Percentiles rank a stretch among this genome's conserved stretches.
Conservation (phyloP, 2,888 invertebrate genomes). For the Baccha elongata region DNA sequence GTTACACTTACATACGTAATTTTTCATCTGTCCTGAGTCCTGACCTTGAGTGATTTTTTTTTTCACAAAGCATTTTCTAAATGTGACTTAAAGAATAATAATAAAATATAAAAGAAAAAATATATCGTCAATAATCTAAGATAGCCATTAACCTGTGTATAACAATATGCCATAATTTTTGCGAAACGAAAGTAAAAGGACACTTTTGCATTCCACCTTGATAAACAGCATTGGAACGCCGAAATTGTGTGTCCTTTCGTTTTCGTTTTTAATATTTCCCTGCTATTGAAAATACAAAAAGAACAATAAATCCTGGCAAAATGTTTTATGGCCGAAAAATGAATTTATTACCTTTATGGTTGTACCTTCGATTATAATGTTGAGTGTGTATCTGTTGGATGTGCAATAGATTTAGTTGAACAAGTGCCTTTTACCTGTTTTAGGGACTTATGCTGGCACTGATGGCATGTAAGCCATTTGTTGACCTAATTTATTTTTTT, state of each 20-base stretch:
- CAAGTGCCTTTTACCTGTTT: slow-evolving; percentile 59
- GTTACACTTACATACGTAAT: slow-evolving; percentile 43
- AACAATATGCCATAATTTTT: slow-evolving; percentile 45
- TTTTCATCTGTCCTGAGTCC: slow-evolving; percentile 21
- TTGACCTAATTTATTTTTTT: slow-evolving; percentile 54
- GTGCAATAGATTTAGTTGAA: slow-evolving; percentile 49
- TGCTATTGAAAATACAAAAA: slow-evolving; percentile 41
- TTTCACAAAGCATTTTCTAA: not conserved
- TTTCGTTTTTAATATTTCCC: slow-evolving; percentile 70
- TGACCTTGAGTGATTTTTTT: slow-evolving; percentile 45
- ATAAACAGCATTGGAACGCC: slow-evolving; percentile 61
- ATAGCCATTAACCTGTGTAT: slow-evolving; percentile 63
- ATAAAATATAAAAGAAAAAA: not conserved
- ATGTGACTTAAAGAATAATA: not conserved
- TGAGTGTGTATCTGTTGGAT: slow-evolving; percentile 28
- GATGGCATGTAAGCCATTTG: slow-evolving; percentile 42
- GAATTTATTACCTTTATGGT: slow-evolving; percentile 67
- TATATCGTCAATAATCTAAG: slow-evolving; percentile 43
- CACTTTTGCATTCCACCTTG: slow-evolving; percentile 63
- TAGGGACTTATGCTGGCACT: slow-evolving; percentile 2
- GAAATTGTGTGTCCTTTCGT: slow-evolving; percentile 48
- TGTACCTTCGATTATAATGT: slow-evolving; percentile 56
- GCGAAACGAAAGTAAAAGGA: slow-evolving; percentile 69
- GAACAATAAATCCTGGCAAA: slow-evolving; percentile 66
- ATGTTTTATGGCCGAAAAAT: slow-evolving; percentile 67